Base-by-base conservation (phyloP, 1,140 invertebrate species). In the Microplitis demolitor region DNA sequence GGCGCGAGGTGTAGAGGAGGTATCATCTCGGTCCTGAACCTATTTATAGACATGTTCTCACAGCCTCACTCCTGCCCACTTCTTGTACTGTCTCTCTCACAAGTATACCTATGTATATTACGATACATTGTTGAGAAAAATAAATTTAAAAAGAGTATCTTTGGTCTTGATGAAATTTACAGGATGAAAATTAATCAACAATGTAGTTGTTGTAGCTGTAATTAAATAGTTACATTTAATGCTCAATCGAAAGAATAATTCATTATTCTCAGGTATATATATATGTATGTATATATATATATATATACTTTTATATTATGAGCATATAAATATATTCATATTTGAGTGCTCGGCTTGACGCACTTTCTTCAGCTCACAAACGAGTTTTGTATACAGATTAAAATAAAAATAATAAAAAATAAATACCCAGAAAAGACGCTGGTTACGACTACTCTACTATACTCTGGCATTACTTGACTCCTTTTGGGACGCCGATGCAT, bases 11-110 rank as follows among this genome's bases (percentile, higher is more conserved):
- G 80, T 77, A 79, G 81, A 79, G 82, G 79, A 83, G 81, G 76
- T 76, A 79, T 82, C 84, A 80, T 85, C 84, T 84, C 82, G 80
- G 79, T 84, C 80, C 80, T 77, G 82, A 81, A 78, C 83, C 84
- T 85, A 86, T 85, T 86, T 85, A 85, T 86, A 86, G 83, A 86
- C 82, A 78, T 86, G 84, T 83, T 85, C 84, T 86, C 84, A 85
- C 82, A 86, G 84, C 80, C 80, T 85, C 83, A 83, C 84, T 86
- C 80, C 78, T 83, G 82, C 83, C 79, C 79, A 80, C 83, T 81
- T 83, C 79, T 82, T 75, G 70, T 78, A 76, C 78, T 82, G 78
- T 80, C 79, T 81, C 78, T 81, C 75, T 68, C 69, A 72, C 76
- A 78, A 79, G 75, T 71, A 71, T 71, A 70, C 69, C 71, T 34